Evolutionary conservation across 2,797 vertebrate species (phyloP).

Genomic region (Nannoperca obscura): DNA sequence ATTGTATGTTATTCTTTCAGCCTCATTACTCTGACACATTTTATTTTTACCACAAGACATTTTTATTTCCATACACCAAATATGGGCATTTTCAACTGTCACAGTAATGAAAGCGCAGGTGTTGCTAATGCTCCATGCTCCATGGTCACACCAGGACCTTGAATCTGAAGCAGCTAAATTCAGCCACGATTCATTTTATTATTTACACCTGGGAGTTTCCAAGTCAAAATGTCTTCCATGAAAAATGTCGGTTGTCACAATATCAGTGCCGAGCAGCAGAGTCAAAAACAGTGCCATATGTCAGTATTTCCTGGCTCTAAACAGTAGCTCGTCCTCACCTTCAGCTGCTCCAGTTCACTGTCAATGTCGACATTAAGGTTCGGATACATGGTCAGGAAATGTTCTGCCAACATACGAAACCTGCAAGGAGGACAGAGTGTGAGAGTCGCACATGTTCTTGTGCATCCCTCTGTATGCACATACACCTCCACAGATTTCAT

Average conservation of each 20-base stretch:
- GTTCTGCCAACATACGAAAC: constrained; percentile 85
- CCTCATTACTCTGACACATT: background rate
- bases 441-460: background rate
- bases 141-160: too few relatives aligned
- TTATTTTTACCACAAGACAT: too few relatives aligned
- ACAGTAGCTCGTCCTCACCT: constrained; percentile 73
- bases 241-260: background rate
- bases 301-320: background rate
- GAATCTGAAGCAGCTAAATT: background rate
- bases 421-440: constrained; percentile 56
- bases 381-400: constrained; percentile 87
- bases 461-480: background rate
- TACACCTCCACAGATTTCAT: background rate
- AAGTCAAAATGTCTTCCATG: too few relatives aligned
- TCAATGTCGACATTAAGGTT: constrained; percentile 84
- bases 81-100: background rate
- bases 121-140: too few relatives aligned
- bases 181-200: background rate
- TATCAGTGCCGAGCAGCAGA: background rate
- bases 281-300: background rate
- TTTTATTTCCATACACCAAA: too few relatives aligned
- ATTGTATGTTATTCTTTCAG: background rate
- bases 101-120: too few relatives aligned
- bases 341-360: constrained; percentile 84
- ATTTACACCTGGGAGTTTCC: background rate